Base-by-base conservation (phyloP, 2,888 invertebrate genomes). In the Gasteruption jaculator region DNA sequence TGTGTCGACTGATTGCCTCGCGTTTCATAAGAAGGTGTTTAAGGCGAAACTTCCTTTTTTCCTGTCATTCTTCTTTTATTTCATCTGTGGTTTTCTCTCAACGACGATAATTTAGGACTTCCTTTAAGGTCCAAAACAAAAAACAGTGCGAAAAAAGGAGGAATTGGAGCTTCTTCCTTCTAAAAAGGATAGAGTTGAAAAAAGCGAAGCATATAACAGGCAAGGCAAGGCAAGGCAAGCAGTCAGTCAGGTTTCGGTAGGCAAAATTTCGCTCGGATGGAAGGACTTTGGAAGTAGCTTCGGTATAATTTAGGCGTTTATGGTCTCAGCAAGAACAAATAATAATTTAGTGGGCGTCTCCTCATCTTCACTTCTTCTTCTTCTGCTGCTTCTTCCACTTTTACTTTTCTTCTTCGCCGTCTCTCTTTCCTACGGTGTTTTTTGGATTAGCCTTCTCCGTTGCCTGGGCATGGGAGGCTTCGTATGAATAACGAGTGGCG, bases 311-410 rank as follows among this genome's bases (percentile, higher is more conserved):
- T 66, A 62, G 58, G 60, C 65, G 60, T 67, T 68, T 68, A 67
- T 65, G 63, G n/a, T 64, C 64, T 63, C 59, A 63, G 63, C 65
- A 57, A 65, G 64, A 63, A 65, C 64, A 67, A 67, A 68, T 69
- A 68, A 68, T 70, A 69, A 69, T 70, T 69, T 68, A 68, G 68
- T 68, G 65, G 68, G 68, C 68, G 68, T 66, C 63, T 60, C 58
- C 58, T 54, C 53, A 47, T 49, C 54, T 46, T 46, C 46, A 41
- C 45, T 39, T 43, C 37, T n/a, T n/a, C n/a, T n/a, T n/a, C n/a
- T n/a, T n/a, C n/a, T n/a, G n/a, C n/a, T n/a, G n/a, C n/a, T n/a
- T 38, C 43, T 25, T 27, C 44, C 30, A 45, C 31, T 43, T 33
- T 40, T 40, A 30, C 37, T 34, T 38, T 19, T 41, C 34, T 19